Evolutionary conservation across 2,888 invertebrate species (phyloP), one percentile per base, ranked within the genome.

Genomic region (Leptogaster cylindrica): DNA sequence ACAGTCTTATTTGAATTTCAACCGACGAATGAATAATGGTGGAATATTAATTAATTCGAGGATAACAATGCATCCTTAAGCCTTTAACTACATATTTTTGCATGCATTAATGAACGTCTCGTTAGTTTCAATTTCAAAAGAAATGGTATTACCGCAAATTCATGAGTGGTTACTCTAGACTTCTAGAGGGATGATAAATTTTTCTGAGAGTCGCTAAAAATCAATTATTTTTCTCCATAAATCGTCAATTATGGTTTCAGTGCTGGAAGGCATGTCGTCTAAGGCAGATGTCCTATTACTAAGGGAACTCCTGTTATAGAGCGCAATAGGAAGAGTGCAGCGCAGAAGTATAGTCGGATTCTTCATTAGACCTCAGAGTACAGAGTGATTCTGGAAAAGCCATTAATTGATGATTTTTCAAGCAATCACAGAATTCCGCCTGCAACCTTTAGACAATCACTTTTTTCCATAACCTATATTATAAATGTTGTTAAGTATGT

Each of bases 11-110:
- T 55, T 23, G 39, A 36, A 55, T 55, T 36, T 55, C 18, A 36
- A 55, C 20, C 33, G 18, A 36, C 36, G 33, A 36, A 55, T 55
- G 55, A 55, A 55, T 55, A 55, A 31, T 55, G 36, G 18, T 23
- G 36, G 55, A 33, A 55, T 55, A 55, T 36, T 55, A 55, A 55
- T 55, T 55, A 55, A 39, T 55, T 55, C 39, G 20, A 36, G 23
- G 23, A n/a, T 55, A 55, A 55, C 55, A 55, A 55, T 55, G 55
- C 55, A 6, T 18, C 23, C 55, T 55, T 23, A 36, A 55, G 36
- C 12, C 55, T 20, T 36, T 25, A 55, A 55, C 16, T 31, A n/a
- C n/a, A n/a, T n/a, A 55, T 55, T 55, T 55, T 36, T 20, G 36
- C 55, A 55, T 55, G 55, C 18, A 55, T 55, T 55, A 55, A 46